Percentiles rank a stretch among this genome's conserved stretches.
phyloP scores from a whole-genome alignment of 2,797 vertebrate genomes.

The Danionella dracula region DNA sequence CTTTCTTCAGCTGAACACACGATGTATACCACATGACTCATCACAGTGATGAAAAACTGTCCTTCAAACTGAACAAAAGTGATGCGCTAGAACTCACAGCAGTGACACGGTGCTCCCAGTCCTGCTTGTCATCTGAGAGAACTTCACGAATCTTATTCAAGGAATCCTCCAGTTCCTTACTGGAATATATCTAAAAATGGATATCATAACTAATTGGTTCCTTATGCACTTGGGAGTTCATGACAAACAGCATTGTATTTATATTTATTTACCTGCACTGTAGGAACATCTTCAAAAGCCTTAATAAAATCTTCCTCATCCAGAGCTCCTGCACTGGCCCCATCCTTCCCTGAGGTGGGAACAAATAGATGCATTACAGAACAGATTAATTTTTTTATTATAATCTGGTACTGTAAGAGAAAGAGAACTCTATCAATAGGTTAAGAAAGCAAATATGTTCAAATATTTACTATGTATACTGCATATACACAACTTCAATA shows the following conservation, averaged over 20 bases:
- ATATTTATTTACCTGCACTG: conserved; percentile 73
- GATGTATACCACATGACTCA: no score
- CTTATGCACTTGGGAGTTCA: neutral
- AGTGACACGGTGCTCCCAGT: conserved; percentile 92
- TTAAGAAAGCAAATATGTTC: no score
- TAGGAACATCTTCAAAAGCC: conserved; percentile 90
- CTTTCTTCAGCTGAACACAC: conserved; percentile 83
- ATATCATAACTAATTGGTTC: neutral
- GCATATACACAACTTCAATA: no score
- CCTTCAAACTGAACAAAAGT: neutral
- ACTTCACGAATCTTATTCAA: conserved; percentile 91
- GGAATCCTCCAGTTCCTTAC: conserved; percentile 91
- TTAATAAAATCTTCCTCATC: conserved; percentile 97
- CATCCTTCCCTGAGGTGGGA: conserved; percentile 78
- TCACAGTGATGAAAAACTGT: neutral
- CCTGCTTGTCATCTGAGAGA: conserved; percentile 93
- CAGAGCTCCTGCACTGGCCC: conserved; percentile 85
- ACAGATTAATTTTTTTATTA: neutral
- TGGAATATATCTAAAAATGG: conserved; percentile 84
- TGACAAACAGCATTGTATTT: neutral
- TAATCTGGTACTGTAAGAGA: no score
- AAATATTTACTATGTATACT: no score
- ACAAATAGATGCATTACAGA: neutral
- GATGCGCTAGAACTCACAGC: conserved; percentile 73
- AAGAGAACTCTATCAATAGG: no score